These are phyloP conservation scores for Auanema sp. DNA, from an alignment of 2,888 invertebrate genomes.

Conservation along the genomic window DNA sequence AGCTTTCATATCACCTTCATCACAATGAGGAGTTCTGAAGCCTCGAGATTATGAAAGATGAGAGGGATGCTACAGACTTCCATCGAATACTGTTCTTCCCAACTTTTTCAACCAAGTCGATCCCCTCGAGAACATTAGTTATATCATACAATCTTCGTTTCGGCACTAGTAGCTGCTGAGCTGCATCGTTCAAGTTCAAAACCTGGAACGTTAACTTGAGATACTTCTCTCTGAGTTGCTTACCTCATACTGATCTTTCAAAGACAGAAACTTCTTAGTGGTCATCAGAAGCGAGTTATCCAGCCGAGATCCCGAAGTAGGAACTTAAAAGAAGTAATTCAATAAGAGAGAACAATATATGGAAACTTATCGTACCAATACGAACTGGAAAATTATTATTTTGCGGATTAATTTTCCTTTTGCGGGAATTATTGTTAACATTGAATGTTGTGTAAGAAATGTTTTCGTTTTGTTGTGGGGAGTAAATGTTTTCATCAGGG, in stretches of 20 bases:
- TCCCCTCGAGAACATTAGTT: slow-evolving; percentile 60
- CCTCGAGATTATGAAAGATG: background rate
- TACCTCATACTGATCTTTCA: slow-evolving; percentile 33
- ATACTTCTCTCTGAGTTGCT: background rate
- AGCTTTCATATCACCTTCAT: slow-evolving; percentile 27
- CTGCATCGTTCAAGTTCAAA: slow-evolving; percentile 61
- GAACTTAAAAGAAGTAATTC: no score
- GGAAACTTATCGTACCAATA: no score
- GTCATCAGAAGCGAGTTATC: slow-evolving; percentile 56
- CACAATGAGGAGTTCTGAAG: slow-evolving; percentile 28
- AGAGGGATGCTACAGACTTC: slow-evolving; percentile 31
- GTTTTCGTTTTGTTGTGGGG: no score
- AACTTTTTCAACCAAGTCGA: slow-evolving; percentile 60
- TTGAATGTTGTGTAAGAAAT: no score
- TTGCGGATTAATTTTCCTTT: no score
- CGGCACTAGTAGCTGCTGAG: slow-evolving; percentile 52
- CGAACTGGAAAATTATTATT: no score
- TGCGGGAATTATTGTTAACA: no score
- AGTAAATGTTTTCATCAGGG: no score
- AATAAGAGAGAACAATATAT: no score
- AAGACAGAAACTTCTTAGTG: slow-evolving; percentile 49
- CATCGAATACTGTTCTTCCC: slow-evolving; percentile 61
- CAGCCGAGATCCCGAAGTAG: slow-evolving; percentile 24
- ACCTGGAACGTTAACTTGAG: slow-evolving; percentile 30
- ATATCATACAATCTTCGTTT: slow-evolving; percentile 62